Evolutionary conservation across 2,888 invertebrate species (phyloP), one percentile per base, ranked within the genome.

Genomic region (Drosophila pseudotalamancana): DNA sequence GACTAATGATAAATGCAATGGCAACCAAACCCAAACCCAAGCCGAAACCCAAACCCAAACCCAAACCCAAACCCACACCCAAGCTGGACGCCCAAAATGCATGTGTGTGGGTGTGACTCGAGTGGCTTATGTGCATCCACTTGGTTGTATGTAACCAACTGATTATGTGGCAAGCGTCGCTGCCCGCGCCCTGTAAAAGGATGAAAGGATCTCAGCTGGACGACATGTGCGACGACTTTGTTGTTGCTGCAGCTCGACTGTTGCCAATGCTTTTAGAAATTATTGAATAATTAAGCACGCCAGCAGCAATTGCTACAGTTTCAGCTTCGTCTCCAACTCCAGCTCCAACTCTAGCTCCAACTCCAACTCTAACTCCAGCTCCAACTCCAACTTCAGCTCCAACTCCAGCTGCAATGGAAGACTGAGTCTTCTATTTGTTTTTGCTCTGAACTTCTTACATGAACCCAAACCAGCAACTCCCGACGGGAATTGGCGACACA

Each of bases 231-330:
- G 40, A 56, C 55, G n/a, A n/a, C 50, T 56, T 34, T 29, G 25
- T 19, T 40, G 23, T 50, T 49, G 40, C 31, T 54, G 19, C 9
- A 31, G 66, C 77, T 73, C 77, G 70, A 53, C 66, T 84, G 81
- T 83, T 83, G 73, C 74, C 87, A 86, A 83, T 83, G 83, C 83
- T 83, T 83, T 88, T 88, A 88, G 75, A 90, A 90, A 90, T 90
- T 89, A 86, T 83, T 90, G 83, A 90, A 90, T 90, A 89, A 90
- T 90, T 90, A 88, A 90, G 80, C 79, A 84, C 82, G 87, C 50
- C 69, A 78, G 72, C 72, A 84, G 77, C 88, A 80, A 82, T n/a
- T n/a, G n/a, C n/a, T n/a, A n/a, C n/a, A n/a, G n/a, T n/a, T n/a
- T n/a, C n/a, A n/a, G n/a, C 81, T 78, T 78, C 79, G 78, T 73